Percentiles rank a stretch among this genome's conserved stretches.
Evolutionary conservation across 2,888 invertebrate species (phyloP).

Genomic region (Drosophila kokeensis): DNA sequence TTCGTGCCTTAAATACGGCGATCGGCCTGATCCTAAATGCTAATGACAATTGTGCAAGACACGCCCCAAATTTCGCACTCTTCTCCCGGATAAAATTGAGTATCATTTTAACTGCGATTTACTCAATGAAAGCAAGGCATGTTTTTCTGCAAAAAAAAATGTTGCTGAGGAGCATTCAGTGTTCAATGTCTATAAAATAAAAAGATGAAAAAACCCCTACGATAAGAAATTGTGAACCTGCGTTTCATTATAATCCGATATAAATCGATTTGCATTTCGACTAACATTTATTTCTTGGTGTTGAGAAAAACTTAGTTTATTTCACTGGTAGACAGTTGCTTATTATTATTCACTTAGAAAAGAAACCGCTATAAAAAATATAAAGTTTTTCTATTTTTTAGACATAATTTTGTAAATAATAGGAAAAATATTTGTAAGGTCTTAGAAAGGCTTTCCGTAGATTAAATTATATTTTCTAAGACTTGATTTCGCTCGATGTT

Average conservation of each 20-base stretch:
- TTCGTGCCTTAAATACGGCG: background rate
- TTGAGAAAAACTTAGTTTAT: background rate
- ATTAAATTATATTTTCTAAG: background rate
- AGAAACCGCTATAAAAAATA: too few species aligned
- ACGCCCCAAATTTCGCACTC: background rate
- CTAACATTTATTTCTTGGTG: background rate
- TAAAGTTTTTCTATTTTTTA: too few species aligned
- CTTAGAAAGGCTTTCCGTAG: background rate
- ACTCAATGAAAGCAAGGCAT: too few species aligned
- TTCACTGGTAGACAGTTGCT: too few species aligned
- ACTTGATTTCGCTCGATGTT: conserved; percentile 31
- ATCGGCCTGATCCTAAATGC: background rate
- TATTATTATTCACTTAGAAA: too few species aligned
- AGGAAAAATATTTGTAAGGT: too few species aligned
- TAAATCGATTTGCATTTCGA: background rate
- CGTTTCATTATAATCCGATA: background rate
- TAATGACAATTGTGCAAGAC: background rate
- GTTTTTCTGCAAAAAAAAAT: too few species aligned
- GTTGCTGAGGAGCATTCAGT: background rate
- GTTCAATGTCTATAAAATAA: background rate
- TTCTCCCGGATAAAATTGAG: background rate
- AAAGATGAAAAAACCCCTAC: background rate
- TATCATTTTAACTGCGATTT: background rate
- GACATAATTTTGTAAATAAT: too few species aligned
- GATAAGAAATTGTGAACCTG: background rate